Percentiles rank a stretch among this genome's conserved stretches.
Evolutionary conservation across 2,113 vertebrate species (phyloP).

Genomic region (Elaphurus davidianus): DNA sequence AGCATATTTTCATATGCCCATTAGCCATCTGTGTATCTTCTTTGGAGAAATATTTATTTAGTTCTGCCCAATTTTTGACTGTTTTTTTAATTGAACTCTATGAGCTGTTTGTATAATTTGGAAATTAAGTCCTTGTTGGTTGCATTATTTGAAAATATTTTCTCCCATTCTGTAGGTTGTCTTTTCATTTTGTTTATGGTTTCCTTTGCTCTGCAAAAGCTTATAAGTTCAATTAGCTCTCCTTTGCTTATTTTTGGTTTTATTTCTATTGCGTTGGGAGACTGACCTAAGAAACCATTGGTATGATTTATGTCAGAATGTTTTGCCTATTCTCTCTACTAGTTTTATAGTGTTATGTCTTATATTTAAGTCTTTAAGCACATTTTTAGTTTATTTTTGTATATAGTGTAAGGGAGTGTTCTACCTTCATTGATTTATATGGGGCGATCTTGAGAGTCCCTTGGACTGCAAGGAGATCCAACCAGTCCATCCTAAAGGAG

Average conservation of each 20-base stretch:
- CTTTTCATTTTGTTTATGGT: background rate
- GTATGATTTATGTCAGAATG: background rate
- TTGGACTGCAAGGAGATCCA: no score
- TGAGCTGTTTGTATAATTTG: background rate
- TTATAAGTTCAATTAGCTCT: background rate
- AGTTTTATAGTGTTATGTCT: background rate
- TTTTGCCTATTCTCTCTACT: background rate
- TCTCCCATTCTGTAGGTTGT: background rate
- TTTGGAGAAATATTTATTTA: background rate
- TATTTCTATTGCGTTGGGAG: background rate
- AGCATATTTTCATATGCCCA: background rate
- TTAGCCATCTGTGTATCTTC: background rate
- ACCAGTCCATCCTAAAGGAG: no score
- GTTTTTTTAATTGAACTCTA: background rate
- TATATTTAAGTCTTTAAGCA: background rate
- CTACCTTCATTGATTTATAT: background rate
- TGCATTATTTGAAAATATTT: background rate
- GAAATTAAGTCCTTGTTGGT: background rate
- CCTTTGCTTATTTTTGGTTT: background rate
- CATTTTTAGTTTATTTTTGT: background rate
- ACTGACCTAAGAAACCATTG: background rate
- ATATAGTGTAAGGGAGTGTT: background rate
- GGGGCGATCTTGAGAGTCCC: background rate
- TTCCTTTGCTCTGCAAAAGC: background rate
- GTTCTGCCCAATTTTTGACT: background rate